Conservation (phyloP, 2,888 invertebrate genomes). For the Pseudococcus longispinus region DNA sequence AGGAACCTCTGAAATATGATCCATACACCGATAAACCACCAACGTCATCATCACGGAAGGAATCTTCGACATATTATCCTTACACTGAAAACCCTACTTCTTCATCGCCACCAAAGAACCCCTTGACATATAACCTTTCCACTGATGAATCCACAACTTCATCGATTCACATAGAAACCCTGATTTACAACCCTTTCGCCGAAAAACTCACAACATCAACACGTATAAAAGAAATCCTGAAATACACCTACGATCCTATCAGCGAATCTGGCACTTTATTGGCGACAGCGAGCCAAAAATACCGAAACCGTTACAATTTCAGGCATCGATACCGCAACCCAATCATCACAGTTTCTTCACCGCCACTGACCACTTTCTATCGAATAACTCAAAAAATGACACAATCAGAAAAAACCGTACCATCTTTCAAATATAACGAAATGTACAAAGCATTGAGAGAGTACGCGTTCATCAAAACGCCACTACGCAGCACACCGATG, state of each 20-base stretch:
- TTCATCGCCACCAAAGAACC: not conserved
- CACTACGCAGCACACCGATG: not conserved
- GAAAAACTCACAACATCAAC: not conserved
- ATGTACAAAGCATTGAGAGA: not conserved
- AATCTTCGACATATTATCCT: not conserved
- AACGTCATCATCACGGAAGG: not conserved
- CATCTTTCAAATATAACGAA: not conserved
- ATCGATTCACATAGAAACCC: not conserved
- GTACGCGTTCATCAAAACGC: not conserved
- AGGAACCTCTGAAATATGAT: no score
- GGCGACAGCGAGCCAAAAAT: no score
- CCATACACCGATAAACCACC: not conserved
- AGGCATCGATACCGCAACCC: not conserved
- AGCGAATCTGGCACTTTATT: not conserved
- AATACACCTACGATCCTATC: not conserved
- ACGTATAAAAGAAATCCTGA: not conserved
- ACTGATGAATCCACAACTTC: not conserved
- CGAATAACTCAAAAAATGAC: not conserved
- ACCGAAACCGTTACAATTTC: not conserved
- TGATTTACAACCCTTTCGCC: not conserved
- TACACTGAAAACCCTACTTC: not conserved
- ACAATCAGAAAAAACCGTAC: not conserved
- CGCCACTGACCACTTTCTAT: not conserved
- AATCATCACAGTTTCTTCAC: not conserved
- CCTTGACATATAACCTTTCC: not conserved